Base-by-base conservation (phyloP, 2,797 vertebrate genomes). In the Enoplosus armatus region DNA sequence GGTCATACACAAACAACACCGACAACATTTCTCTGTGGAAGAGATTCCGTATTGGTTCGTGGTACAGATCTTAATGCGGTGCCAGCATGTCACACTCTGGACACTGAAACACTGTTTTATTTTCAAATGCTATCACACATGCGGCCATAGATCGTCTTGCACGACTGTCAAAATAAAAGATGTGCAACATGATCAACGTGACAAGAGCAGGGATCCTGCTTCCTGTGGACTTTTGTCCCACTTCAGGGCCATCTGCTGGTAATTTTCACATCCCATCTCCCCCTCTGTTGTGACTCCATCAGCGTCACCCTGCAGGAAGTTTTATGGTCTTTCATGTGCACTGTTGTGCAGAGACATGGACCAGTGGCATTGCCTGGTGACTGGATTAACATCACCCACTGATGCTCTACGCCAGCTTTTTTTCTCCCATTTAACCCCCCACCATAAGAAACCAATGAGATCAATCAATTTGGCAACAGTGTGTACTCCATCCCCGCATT, bases 171-270 rank as follows among this genome's bases (percentile, higher is more conserved):
- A 53, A 51, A 24, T 4, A 53, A 39, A 37, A 45, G 22, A 55
- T n/a, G 29, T 33, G 50, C 58, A 54, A 67, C 43, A 45, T 3
- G 20, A 22, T 47, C 45, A 78, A 37, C n/a, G 53, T 45, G 26
- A 59, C 48, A 26, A 66, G 15, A 16, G 15, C 63, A 41, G n/a
- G 14, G 24, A 54, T 55, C 26, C 48, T 71, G 67, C 51, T 61
- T 45, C 51, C 69, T 37, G 56, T 60, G 31, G 64, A 72, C 11
- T 27, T 64, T 61, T 53, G 27, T 58, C 65, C 71, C 72, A 74
- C 41, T 79, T 72, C 20, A 70, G 33, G 67, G 71, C 74, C 75
- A 83, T 56, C 85, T 85, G 73, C 75, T 72, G 58, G 73, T 8
- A 48, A 60, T 48, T 58, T 58, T 16, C 50, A n/a, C 39, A 22